A percentile compares a stretch with the other conserved stretches of the same genome.
phyloP scores from a whole-genome alignment of 1,140 invertebrate species.

The Neuroterus valhalla region DNA sequence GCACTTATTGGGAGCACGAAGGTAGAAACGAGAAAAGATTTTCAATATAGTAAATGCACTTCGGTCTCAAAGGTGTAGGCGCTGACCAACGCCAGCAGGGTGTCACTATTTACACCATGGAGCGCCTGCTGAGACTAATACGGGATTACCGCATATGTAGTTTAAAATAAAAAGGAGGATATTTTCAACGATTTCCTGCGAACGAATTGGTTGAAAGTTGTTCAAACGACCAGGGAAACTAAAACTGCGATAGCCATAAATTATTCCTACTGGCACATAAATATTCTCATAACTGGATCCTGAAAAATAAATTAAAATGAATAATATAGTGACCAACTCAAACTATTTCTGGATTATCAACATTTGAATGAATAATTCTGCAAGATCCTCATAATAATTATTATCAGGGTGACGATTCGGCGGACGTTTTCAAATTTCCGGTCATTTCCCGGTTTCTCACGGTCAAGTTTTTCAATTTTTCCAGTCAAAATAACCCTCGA shows the following conservation, averaged over 20 bases:
- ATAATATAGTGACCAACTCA: neutral
- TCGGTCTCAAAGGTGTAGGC: neutral
- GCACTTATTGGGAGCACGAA: neutral
- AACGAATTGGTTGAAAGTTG: slow-evolving; percentile 23
- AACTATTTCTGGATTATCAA: neutral
- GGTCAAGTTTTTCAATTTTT: too few relatives aligned
- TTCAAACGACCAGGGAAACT: neutral
- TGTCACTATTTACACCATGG: slow-evolving; percentile 13
- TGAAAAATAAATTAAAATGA: neutral
- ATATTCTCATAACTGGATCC: slow-evolving; percentile 6
- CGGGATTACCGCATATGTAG: slow-evolving; percentile 19
- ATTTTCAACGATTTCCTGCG: slow-evolving; percentile 3
- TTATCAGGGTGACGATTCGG: too few relatives aligned
- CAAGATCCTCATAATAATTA: too few relatives aligned
- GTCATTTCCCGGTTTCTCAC: too few relatives aligned
- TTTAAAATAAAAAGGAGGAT: neutral
- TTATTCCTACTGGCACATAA: slow-evolving; percentile 13
- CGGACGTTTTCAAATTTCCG: too few relatives aligned
- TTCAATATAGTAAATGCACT: neutral
- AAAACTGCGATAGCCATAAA: slow-evolving; percentile 4
- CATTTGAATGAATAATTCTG: too few relatives aligned
- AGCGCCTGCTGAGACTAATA: slow-evolving; percentile 26
- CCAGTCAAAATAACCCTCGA: too few relatives aligned
- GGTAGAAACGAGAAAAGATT: neutral
- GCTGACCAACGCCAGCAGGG: slow-evolving; percentile 19